Conservation (phyloP, 1,140 invertebrate genomes). For the Meloidogyne hapla region DNA sequence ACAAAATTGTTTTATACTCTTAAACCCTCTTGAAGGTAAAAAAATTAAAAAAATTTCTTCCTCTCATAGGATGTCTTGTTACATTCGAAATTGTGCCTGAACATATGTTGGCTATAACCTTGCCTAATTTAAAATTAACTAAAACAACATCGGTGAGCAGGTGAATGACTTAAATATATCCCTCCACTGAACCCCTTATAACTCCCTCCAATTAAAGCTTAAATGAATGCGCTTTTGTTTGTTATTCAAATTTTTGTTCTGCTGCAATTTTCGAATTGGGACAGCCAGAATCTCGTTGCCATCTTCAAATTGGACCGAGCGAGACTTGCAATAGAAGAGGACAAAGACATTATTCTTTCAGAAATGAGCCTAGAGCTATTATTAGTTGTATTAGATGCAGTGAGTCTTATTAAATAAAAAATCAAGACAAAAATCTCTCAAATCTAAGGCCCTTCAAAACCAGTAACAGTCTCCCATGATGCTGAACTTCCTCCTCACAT, state of each 20-base stretch:
- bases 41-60: not conserved
- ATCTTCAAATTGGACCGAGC: slow-evolving; percentile 24
- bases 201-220: slow-evolving; percentile 9
- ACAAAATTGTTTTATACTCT: not conserved
- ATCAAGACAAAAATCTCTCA: not conserved
- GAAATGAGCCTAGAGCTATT: slow-evolving; percentile 29
- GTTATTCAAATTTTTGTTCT: slow-evolving; percentile 46
- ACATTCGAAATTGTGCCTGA: slow-evolving; percentile 24
- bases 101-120: not conserved
- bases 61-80: not conserved
- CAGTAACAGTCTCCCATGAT: slow-evolving; percentile 40
- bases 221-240: slow-evolving; percentile 49
- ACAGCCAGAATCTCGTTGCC: slow-evolving; percentile 29
- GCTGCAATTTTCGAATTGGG: slow-evolving; percentile 42
- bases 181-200: not conserved
- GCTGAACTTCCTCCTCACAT: slow-evolving; percentile 24
- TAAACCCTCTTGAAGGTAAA: too few relatives aligned
- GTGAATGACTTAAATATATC: not conserved
- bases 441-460: slow-evolving; percentile 29
- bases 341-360: slow-evolving; percentile 45
- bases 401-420: slow-evolving; percentile 20
- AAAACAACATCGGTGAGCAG: slow-evolving; percentile 18
- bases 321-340: slow-evolving; percentile 39
- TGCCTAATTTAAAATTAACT: slow-evolving; percentile 17
- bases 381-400: slow-evolving; percentile 42